A percentile compares a stretch with the other conserved stretches of the same genome.
These are phyloP conservation scores for Sphecodes monilicornis DNA, from an alignment of 2,888 invertebrate genomes.

Conservation along the genomic window DNA sequence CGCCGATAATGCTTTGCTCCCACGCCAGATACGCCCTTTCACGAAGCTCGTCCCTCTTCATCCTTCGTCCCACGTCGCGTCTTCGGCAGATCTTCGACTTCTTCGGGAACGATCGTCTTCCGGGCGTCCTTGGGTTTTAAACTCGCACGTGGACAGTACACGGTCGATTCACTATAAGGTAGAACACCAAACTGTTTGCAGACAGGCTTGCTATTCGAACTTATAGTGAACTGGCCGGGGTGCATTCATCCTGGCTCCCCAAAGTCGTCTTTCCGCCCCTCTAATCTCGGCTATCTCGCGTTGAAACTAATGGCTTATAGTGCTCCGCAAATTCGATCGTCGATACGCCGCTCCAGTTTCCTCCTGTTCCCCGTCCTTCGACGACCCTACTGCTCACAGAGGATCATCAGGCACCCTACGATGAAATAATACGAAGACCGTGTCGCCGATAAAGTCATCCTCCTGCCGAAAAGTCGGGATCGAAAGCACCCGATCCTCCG, in stretches of 20 bases:
- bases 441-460: not conserved
- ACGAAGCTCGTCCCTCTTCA: not conserved
- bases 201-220: slow-evolving; percentile 95
- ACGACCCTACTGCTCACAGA: not conserved
- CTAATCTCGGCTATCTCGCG: slow-evolving; percentile 28
- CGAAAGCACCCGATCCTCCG: not conserved
- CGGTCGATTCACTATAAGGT: slow-evolving; percentile 96
- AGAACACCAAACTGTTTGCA: slow-evolving; percentile 95
- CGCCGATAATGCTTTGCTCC: slow-evolving; percentile 63
- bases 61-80: not conserved
- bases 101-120: not conserved
- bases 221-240: slow-evolving; percentile 92
- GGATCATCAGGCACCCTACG: slow-evolving; percentile 16
- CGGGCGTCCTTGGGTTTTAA: not conserved
- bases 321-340: slow-evolving; percentile 52
- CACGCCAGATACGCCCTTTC: not conserved
- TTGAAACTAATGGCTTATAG: slow-evolving; percentile 53
- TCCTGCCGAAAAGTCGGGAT: not conserved
- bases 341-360: slow-evolving; percentile 41
- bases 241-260: slow-evolving; percentile 48
- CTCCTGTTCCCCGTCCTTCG: not conserved
- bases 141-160: slow-evolving; percentile 64
- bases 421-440: slow-evolving; percentile 33
- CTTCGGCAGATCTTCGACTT: slow-evolving; percentile 37
- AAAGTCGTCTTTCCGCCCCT: slow-evolving; percentile 20